Evolutionary conservation across 2,797 vertebrate species (phyloP).

Genomic region (Esox masquinongy): DNA sequence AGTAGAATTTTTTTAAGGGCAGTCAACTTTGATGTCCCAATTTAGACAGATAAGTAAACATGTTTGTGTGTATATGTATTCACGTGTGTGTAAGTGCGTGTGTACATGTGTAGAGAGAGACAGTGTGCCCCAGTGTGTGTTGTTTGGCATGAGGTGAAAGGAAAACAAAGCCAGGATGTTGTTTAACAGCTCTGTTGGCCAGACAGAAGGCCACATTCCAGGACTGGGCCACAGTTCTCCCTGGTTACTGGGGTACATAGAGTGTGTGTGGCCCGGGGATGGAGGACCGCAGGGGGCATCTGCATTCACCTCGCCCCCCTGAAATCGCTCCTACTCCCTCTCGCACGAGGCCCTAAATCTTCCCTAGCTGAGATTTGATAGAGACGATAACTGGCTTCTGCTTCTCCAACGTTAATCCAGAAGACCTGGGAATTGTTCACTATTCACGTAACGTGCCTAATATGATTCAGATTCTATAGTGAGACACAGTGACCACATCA

Average conservation of each 20-base stretch:
- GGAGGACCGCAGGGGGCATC: constrained; percentile 61
- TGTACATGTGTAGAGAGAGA: constrained; percentile 22
- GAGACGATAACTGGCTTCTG: constrained; percentile 58
- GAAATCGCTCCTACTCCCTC: constrained; percentile 30
- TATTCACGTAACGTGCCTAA: too few relatives aligned
- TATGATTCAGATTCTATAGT: background rate
- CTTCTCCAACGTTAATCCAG: constrained; percentile 29
- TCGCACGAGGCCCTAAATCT: constrained; percentile 45
- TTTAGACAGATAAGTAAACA: too few relatives aligned
- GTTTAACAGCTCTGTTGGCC: constrained; percentile 69
- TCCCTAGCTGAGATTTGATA: constrained; percentile 47
- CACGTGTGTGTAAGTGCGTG: constrained; percentile 32
- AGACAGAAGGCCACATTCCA: constrained; percentile 76
- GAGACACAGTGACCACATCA: background rate
- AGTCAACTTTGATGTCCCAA: too few relatives aligned
- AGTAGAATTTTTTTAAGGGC: too few relatives aligned
- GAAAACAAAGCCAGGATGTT: constrained; percentile 66
- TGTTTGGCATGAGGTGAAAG: constrained; percentile 63
- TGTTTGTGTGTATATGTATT: background rate
- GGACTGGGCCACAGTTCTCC: constrained; percentile 53
- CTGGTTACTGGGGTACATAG: constrained; percentile 54
- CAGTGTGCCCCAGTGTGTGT: constrained; percentile 64
- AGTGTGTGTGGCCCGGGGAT: constrained; percentile 70
- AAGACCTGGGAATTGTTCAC: constrained; percentile 26
- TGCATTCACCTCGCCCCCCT: constrained; percentile 55